These are phyloP conservation scores for Drosophila obscura DNA, from an alignment of 1,140 invertebrate genomes.

Conservation along the genomic window DNA sequence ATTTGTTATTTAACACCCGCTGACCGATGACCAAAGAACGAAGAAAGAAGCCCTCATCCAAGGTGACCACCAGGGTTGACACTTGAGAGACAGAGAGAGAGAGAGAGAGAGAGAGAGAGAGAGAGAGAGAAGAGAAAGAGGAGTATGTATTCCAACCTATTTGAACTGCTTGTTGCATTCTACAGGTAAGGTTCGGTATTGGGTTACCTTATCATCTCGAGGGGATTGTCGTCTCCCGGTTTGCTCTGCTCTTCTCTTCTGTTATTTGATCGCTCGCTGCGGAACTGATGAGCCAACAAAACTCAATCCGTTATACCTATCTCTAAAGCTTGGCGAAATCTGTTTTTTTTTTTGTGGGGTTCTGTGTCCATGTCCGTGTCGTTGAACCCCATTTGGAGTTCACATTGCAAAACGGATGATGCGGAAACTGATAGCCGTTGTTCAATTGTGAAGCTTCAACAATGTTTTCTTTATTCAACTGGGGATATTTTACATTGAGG, in stretches of 20 bases:
- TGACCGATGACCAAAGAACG: slow-evolving; percentile 22
- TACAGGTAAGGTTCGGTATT: slow-evolving; percentile 21
- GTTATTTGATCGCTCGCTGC: slow-evolving; percentile 40
- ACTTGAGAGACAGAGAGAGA: slow-evolving; percentile 11
- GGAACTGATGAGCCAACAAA: slow-evolving; percentile 37
- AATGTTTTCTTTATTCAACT: background rate
- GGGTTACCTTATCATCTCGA: slow-evolving; percentile 46
- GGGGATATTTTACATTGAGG: background rate
- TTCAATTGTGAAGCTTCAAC: background rate
- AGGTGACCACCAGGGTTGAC: slow-evolving; percentile 67
- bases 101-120: background rate
- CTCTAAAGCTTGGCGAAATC: background rate
- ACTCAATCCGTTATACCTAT: slow-evolving; percentile 28
- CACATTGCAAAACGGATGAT: no score
- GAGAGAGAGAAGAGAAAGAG: no score
- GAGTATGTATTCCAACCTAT: slow-evolving; percentile 25
- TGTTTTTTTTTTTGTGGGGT: background rate
- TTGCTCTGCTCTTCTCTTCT: background rate
- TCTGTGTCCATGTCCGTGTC: slow-evolving; percentile 3
- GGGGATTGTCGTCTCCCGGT: slow-evolving; percentile 1
- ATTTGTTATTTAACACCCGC: slow-evolving; percentile 81
- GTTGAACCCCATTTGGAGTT: slow-evolving; percentile 12
- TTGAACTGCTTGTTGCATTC: slow-evolving; percentile 18
- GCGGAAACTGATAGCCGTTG: no score
- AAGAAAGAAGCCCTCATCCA: slow-evolving; percentile 19